Evolutionary conservation across 2,888 invertebrate species (phyloP).

Genomic region (Pachycephus smyrnensis): DNA sequence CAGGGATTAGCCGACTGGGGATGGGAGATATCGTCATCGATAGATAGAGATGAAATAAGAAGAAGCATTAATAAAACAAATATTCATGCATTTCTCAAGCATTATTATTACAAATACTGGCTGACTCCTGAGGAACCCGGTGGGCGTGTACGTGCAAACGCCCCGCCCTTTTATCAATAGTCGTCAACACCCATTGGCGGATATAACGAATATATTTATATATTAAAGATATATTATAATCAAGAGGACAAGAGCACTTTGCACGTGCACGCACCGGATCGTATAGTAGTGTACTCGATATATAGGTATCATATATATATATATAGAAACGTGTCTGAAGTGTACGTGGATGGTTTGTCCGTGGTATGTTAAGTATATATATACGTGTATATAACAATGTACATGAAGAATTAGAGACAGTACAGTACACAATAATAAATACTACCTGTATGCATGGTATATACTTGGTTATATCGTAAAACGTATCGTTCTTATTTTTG

Average conservation of each 20-base stretch:
- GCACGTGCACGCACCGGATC: slow-evolving; percentile 62
- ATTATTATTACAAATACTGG: slow-evolving; percentile 89
- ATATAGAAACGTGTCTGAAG: slow-evolving; percentile 42
- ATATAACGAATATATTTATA: slow-evolving; percentile 17
- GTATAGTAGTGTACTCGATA: slow-evolving; percentile 58
- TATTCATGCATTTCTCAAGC: slow-evolving; percentile 88
- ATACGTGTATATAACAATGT: slow-evolving; percentile 51
- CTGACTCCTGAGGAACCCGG: slow-evolving; percentile 69
- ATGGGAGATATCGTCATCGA: slow-evolving; percentile 30
- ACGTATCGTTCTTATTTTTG: slow-evolving; percentile 34
- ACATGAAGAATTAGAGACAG: slow-evolving; percentile 61
- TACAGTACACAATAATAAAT: slow-evolving; percentile 65
- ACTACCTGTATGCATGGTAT: slow-evolving; percentile 59
- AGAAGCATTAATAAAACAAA: slow-evolving; percentile 79
- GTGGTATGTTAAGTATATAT: slow-evolving; percentile 26
- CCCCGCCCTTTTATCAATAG: too few relatives aligned
- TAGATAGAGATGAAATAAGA: slow-evolving; percentile 65
- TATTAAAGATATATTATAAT: slow-evolving; percentile 7
- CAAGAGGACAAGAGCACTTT: slow-evolving; percentile 49
- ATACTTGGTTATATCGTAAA: slow-evolving; percentile 48
- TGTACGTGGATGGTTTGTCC: slow-evolving; percentile 33
- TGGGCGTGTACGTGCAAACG: slow-evolving; percentile 66
- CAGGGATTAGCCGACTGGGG: slow-evolving; percentile 45
- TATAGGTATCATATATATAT: slow-evolving; percentile 48
- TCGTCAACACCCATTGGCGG: slow-evolving; percentile 55